Conservation (phyloP, 1,140 invertebrate genomes). For the Zaprionus ghesquierei region DNA sequence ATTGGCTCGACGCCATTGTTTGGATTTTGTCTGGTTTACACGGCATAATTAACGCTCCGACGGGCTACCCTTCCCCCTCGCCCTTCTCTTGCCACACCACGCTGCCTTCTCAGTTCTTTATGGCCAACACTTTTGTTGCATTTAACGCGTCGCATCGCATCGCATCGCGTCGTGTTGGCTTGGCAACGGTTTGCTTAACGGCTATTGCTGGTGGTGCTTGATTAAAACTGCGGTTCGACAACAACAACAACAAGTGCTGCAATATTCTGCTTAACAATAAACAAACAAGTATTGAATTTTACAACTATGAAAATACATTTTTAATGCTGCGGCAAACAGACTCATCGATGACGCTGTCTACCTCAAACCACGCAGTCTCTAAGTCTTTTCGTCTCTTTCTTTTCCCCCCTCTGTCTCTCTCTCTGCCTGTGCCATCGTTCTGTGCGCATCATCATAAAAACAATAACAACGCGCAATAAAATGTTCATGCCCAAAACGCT, state of each 20-base stretch:
- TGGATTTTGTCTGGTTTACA: constrained; percentile 53
- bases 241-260: constrained; percentile 5
- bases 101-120: constrained; percentile 41
- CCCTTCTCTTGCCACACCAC: background rate
- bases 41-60: constrained; percentile 64
- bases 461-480: constrained; percentile 30
- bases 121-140: constrained; percentile 53
- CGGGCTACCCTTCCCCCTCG: background rate
- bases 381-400: background rate
- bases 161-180: constrained; percentile 14
- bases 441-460: constrained; percentile 22
- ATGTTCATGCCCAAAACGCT: constrained; percentile 4
- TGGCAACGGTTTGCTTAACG: constrained; percentile 24
- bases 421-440: background rate
- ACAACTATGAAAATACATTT: constrained; percentile 53
- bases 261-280: constrained; percentile 23
- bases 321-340: constrained; percentile 40
- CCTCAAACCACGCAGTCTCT: background rate
- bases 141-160: constrained; percentile 17
- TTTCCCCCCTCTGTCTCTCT: background rate
- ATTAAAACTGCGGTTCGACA: constrained; percentile 49
- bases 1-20: constrained; percentile 54
- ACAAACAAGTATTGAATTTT: constrained; percentile 55
- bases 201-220: constrained; percentile 6
- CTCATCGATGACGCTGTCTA: background rate